Evolutionary conservation across 2,113 vertebrate species (phyloP), one percentile per base, ranked within the genome.

Genomic region (Indri indri): DNA sequence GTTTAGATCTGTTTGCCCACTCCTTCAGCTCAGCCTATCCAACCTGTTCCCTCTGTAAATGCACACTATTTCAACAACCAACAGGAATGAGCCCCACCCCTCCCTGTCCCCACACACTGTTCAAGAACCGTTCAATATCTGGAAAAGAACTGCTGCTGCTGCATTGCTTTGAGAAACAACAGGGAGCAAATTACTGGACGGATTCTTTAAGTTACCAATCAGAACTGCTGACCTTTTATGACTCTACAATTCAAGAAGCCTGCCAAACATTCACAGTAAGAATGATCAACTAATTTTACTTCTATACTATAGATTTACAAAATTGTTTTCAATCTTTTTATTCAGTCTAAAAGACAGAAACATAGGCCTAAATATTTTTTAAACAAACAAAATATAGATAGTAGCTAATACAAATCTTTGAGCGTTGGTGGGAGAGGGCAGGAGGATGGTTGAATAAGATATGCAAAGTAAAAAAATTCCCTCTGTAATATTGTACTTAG

Each of bases 41-140:
- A 97, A 98, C 94, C 98, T 95, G 98, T 98, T 98, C 98, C 98
- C 94, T 96, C 23, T 93, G 95, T 92, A 97, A 98, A 98, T 87
- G 98, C 94, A 97, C 94, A 97, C 95, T 81, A 93, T 95, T 82
- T 97, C 96, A 98, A 94, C 98, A 98, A 95, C 98, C 98, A 98
- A 99, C 98, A 95, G 95, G 98, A 84, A 63, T 42, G 71, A 96
- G 98, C 98, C 98, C 98, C 99, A 98, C 98, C 99, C 97, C 97
- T 98, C 30, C 34, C 57, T 93, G 71, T 97, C 90, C 93, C 82
- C 73, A 95, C 94, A 95, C 97, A 96, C 97, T 90, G 94, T 93
- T 94, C 68, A 95, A 98, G 98, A 97, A 96, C 82, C 27, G 73
- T 79, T 98, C 95, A 82, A 96, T 97, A 97, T 95, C 97, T 98